These are phyloP conservation scores for Pangasius djambal DNA, from an alignment of 2,797 vertebrate genomes.

Conservation along the genomic window DNA sequence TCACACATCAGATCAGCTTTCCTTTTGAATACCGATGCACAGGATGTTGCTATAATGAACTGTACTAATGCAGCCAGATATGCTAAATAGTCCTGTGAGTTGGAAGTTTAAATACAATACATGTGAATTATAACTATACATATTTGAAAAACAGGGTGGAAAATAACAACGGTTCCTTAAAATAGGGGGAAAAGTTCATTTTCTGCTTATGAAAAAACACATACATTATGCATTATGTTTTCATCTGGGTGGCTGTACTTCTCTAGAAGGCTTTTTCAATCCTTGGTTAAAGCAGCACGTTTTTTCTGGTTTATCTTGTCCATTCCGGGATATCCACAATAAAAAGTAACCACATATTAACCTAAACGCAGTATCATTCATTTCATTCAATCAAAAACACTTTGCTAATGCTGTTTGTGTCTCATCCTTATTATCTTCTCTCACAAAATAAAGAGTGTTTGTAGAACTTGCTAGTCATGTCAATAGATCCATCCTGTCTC, in stretches of 20 bases:
- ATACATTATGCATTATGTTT: slow-evolving; percentile 27
- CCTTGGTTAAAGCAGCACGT: background rate
- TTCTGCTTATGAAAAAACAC: slow-evolving; percentile 31
- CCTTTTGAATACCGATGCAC: slow-evolving; percentile 29
- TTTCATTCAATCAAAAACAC: slow-evolving; percentile 32
- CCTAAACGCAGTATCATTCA: slow-evolving; percentile 35
- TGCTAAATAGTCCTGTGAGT: slow-evolving; percentile 9
- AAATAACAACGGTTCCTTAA: background rate
- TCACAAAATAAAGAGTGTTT: background rate
- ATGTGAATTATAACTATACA: slow-evolving; percentile 1
- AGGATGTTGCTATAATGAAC: slow-evolving; percentile 37
- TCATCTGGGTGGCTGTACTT: slow-evolving; percentile 24
- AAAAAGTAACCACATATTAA: slow-evolving; percentile 17
- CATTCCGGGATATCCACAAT: slow-evolving; percentile 18
- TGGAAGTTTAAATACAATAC: slow-evolving; percentile 17
- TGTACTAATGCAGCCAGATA: background rate
- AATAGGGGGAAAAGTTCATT: background rate
- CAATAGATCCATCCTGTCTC: slow-evolving; percentile 20
- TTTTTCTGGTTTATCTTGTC: slow-evolving; percentile 19
- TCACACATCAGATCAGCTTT: slow-evolving; percentile 40
- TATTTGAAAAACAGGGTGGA: background rate
- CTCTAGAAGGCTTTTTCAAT: slow-evolving; percentile 28
- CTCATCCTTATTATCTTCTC: slow-evolving; percentile 30
- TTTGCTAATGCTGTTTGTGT: slow-evolving; percentile 34
- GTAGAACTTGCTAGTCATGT: slow-evolving; percentile 15